Evolutionary conservation across 2,797 vertebrate species (phyloP).

Genomic region (Artibeus jamaicensis): DNA sequence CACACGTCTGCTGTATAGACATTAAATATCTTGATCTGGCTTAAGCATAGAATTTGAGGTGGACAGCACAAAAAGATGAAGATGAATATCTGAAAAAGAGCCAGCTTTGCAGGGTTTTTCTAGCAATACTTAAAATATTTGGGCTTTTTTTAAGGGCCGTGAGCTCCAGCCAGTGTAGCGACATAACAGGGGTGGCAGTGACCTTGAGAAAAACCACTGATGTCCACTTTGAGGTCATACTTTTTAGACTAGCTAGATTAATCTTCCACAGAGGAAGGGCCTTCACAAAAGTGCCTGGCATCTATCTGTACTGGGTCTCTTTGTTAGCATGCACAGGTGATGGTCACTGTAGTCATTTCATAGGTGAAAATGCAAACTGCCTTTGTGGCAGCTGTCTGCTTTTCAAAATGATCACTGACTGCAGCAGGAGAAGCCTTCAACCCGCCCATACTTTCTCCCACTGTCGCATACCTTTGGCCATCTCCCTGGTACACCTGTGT

Average conservation of each 20-base stretch:
- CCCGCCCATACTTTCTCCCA: fast-evolving
- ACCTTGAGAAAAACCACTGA: background rate
- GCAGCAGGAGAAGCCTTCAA: background rate
- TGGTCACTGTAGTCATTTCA: background rate
- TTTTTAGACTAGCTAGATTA: background rate
- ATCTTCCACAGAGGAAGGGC: background rate
- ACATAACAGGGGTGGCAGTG: background rate
- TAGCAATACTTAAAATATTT: background rate
- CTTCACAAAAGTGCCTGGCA: background rate
- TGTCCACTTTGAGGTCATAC: background rate
- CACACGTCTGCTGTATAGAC: background rate
- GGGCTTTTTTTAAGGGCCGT: background rate
- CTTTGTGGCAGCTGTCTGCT: background rate
- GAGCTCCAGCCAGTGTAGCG: background rate
- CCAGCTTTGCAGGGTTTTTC: background rate
- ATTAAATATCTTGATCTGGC: background rate
- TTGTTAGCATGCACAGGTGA: no score
- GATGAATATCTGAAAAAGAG: background rate
- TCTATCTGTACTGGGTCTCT: background rate
- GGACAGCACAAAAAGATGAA: background rate
- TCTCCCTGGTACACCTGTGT: background rate
- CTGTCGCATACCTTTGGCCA: fast-evolving
- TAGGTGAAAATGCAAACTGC: background rate
- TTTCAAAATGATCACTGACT: background rate
- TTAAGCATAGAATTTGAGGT: background rate